Base-by-base conservation (phyloP, 2,888 invertebrate species). In the Gandaritis pyraliata region DNA sequence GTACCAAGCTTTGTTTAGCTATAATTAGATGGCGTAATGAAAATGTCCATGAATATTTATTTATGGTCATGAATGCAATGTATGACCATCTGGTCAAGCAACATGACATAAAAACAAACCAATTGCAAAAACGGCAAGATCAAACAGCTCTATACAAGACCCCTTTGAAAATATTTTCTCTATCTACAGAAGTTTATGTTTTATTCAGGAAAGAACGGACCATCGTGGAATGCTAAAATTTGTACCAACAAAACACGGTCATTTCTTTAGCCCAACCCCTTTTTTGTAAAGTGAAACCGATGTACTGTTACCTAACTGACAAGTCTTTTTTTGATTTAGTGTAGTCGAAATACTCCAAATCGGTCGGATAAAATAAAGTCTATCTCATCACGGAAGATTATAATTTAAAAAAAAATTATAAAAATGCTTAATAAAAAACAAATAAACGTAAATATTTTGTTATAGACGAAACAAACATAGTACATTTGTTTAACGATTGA, bases 101-200 rank as follows among this genome's bases (percentile, higher is more conserved):
- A 23, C 54, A 54, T 47, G 46, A 54, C 13, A 23, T 54, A 16
- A 46, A 56, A 48, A 56, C 16, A 43, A 36, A 52, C 16, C 33
- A 12, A 41, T 30, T 7, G 12, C 39, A 41, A 16, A 43, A 57
- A 57, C 49, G 33, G 33, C n/a, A 15, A 43, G 57, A 23, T 50
- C 16, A 56, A 49, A 30, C 51, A 15, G 45, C 36, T 13, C 33
- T 54, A 46, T 57, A 61, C 50, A 59, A 56, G 67, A 75, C 74
- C 61, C 70, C 68, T 79, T 76, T 73, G 76, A 77, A 82, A 82
- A 76, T 78, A 77, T 74, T 70, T 68, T 74, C 70, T 64, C 66
- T 70, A 70, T 66, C 71, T 73, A 43, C 63, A 63, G 67, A 60
- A 65, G 63, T 62, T 65, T 69, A 79, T 82, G 76, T 81, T 78